Base-by-base conservation (phyloP, 2,113 vertebrate species). In the Hipposideros armiger region DNA sequence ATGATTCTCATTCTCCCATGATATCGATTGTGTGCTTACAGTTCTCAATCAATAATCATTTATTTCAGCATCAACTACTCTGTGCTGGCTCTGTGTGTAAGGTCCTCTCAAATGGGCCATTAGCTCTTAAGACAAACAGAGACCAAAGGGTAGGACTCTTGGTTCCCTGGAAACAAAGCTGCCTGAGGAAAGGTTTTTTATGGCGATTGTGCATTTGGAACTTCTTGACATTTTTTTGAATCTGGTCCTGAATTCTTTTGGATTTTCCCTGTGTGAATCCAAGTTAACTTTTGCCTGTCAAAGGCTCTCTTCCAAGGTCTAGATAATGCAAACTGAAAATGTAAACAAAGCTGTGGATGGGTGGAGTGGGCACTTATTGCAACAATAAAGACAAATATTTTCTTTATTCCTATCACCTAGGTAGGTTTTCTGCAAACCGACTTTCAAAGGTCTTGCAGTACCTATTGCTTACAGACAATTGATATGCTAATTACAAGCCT, bases 301-400 rank as follows among this genome's bases (percentile, higher is more conserved):
- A 36, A 94, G 69, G 20, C 77, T 95, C 76, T 82, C 52, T 86
- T 94, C 80, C 85, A 85, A 70, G 54, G 50, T 77, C 62, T 88
- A 78, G 84, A 86, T 94, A 80, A 96, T 95, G 67, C 52, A 96
- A 90, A 95, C 26, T 69, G 74, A 56, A 47, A 92, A 66, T 42
- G 86, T 90, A 60, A 92, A 87, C 64, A 96, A 62, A 92, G 42
- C 70, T 88, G 40, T 70, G 45, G 45, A 10, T 62, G 28, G 28
- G 60, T 56, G 32, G 72, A 60, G 15, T 88, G 88, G 40, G 30
- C 50, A 56, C 77, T 97, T 92, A 86, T 13, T 92, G 20, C 36
- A 97, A 92, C 56, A 95, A 30, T 54, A n/a, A 91, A 88, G 88
- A 28, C 40, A 95, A 96, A 94, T 91, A 89, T 93, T 96, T 96